Percentiles rank a stretch among this genome's conserved stretches.
phyloP scores from a whole-genome alignment of 1,140 invertebrate genomes.

The Zaprionus ornatus region DNA sequence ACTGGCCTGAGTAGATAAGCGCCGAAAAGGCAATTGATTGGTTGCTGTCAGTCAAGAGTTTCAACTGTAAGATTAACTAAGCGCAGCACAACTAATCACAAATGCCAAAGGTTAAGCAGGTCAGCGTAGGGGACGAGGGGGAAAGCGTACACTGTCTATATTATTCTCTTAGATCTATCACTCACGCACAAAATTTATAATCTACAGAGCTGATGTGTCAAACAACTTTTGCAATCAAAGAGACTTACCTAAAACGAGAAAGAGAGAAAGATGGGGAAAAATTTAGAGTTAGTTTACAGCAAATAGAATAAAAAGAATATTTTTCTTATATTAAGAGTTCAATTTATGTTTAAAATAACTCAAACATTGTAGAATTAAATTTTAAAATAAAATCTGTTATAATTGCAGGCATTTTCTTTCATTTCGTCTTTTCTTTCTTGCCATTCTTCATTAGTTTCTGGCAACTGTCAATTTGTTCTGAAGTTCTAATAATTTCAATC shows the following conservation, averaged over 20 bases:
- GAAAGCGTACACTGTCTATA: neutral
- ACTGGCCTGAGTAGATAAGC: conserved; percentile 16
- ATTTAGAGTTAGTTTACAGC: neutral
- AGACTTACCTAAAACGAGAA: conserved; percentile 69
- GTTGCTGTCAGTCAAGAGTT: conserved; percentile 12
- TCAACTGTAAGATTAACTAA: conserved; percentile 25
- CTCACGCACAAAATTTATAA: conserved; percentile 54
- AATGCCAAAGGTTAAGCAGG: neutral
- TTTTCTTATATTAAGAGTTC: neutral
- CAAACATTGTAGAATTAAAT: neutral
- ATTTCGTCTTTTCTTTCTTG: too few relatives aligned
- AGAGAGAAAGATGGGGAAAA: neutral
- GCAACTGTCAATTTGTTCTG: neutral
- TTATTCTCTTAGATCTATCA: conserved; percentile 49
- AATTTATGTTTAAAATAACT: neutral
- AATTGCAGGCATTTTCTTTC: neutral
- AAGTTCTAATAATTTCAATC: neutral
- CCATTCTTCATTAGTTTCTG: neutral
- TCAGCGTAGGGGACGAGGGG: neutral
- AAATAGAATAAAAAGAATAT: neutral
- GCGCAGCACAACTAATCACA: conserved; percentile 10
- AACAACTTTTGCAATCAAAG: conserved; percentile 9
- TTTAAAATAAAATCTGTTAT: neutral
- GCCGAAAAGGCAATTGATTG: conserved; percentile 47
- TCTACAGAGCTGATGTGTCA: neutral